Evolutionary conservation across 53 echinoderm and acorn worm species (phyloP).

Genomic region (Hippasteria phrygiana): DNA sequence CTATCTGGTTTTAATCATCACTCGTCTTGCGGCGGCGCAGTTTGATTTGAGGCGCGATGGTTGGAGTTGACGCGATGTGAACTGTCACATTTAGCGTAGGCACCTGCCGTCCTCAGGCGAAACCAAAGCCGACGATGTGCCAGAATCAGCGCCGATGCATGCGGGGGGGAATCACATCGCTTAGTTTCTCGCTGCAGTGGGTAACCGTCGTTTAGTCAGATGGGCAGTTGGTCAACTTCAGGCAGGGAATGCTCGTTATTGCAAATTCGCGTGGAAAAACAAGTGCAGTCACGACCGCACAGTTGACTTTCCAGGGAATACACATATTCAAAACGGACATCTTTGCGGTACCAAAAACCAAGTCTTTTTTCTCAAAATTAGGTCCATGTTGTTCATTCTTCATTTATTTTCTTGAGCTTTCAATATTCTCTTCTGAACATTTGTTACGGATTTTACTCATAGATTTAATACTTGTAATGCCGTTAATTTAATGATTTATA

Average conservation of each 20-base stretch:
- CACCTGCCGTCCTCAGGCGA: conserved; percentile 60
- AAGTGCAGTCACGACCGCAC: neutral
- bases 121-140: conserved; percentile 46
- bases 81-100: conserved; percentile 64
- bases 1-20: conserved; percentile 65
- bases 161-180: conserved; percentile 31
- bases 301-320: conserved; percentile 24
- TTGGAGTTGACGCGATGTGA: conserved; percentile 58
- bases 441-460: too few species aligned
- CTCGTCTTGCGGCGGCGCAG: conserved; percentile 44
- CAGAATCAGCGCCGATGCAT: conserved; percentile 55
- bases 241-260: conserved; percentile 18
- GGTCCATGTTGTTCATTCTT: too few species aligned
- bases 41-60: conserved; percentile 59
- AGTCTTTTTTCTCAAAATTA: too few species aligned
- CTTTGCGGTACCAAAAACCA: too few species aligned
- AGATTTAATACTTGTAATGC: too few species aligned
- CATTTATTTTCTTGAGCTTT: too few species aligned
- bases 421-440: too few species aligned
- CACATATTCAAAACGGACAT: neutral
- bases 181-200: neutral
- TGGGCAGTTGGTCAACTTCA: conserved; percentile 53
- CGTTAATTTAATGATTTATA: too few species aligned
- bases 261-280: neutral
- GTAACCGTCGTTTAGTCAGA: conserved; percentile 61